Conservation (phyloP, 2,113 vertebrate species). For the Rhadina sibilatrix region DNA sequence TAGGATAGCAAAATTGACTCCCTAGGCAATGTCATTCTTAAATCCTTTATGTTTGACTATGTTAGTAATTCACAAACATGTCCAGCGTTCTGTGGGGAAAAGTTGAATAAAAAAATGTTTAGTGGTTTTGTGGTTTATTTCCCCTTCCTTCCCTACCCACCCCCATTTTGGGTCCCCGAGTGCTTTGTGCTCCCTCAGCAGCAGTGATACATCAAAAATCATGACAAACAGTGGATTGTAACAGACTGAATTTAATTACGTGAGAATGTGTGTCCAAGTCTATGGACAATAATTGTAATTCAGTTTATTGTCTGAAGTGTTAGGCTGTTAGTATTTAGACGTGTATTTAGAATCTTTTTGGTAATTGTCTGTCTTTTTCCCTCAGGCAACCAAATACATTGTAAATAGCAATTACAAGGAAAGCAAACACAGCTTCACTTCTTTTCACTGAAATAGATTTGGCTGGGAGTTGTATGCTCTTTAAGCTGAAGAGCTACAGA, state of each 20-base stretch:
- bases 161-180: not conserved
- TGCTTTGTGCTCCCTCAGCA: not conserved
- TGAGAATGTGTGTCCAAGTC: not conserved
- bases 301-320: not conserved
- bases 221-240: not conserved
- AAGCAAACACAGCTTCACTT: conserved; percentile 10
- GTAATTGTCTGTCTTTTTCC: not conserved
- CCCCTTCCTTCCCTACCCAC: rapidly evolving
- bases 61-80: not conserved
- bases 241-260: not conserved
- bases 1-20: not conserved
- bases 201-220: not conserved
- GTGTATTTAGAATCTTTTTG: not conserved
- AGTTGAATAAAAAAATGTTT: not conserved
- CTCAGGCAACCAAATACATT: not conserved
- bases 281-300: not conserved
- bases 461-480: not conserved
- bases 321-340: not conserved
- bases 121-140: not conserved
- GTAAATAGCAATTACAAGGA: not conserved
- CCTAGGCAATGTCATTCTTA: not conserved
- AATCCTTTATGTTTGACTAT: not conserved
- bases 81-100: not conserved
- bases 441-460: not conserved
- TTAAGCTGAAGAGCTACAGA: not conserved